Evolutionary conservation across 2,888 invertebrate species (phyloP), one percentile per base, ranked within the genome.

Genomic region (Eulithis testata): DNA sequence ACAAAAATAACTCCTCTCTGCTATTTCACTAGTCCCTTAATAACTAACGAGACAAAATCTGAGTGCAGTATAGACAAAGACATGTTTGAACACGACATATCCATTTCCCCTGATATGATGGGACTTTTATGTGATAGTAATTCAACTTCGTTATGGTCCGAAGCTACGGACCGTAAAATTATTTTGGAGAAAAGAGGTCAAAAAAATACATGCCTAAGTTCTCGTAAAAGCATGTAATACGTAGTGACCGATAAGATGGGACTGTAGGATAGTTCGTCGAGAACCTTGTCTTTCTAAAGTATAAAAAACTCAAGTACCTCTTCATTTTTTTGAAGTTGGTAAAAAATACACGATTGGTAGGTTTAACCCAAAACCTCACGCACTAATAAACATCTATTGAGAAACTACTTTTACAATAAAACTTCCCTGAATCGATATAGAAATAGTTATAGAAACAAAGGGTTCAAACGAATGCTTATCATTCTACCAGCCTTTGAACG

Each of bases 31-130:
- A 21, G 21, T 21, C 21, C 21, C 21, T 1, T 21, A 21, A 21
- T 21, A 21, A 21, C 21, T 21, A 21, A 59, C 47, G 27, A 49
- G 14, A 40, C n/a, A 65, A 21, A 21, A 21, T 1, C 21, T 21
- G 21, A 21, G 37, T 56, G 51, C 56, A 11, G 56, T 31, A 51
- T 45, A 14, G 45, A 63, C 49, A 60, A 54, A 54, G 45, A 31
- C 14, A 47, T 55, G 37, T 45, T 54, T 14, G n/a, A 11, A 67
- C 63, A 63, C 37, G 53, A 60, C 57, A 61, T 61, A 54, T 60
- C 63, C 63, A 67, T 67, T 67, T 66, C 40, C 57, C 60, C 47
- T 31, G 47, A 43, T 60, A 57, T 63, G 43, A 63, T 63, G 37
- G 53, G 43, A 53, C 44, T 60, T 63, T 56, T 63, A 63, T 67